Evolutionary conservation across 1,140 invertebrate genomes (phyloP), one percentile per base, ranked within the genome.

Genomic region (Cyphomyrmex costatus): DNA sequence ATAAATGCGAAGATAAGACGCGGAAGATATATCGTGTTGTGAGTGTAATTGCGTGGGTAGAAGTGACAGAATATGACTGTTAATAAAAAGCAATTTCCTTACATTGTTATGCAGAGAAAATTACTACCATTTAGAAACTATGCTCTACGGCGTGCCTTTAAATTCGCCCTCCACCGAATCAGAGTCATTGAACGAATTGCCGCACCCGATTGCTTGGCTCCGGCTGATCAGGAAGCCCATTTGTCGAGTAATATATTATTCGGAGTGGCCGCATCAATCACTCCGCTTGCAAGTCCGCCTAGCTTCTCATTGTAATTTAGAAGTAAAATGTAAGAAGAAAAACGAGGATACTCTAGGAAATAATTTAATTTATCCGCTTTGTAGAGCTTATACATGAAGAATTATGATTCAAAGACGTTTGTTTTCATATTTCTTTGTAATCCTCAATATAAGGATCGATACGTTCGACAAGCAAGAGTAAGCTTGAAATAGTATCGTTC

Each of bases 261-360:
- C 87, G 80, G 86, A 90, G 86, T 85, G 65, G 58, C 53, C 88
- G 70, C 86, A 90, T 90, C 89, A 84, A 90, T 90, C 88, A 88
- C 70, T 77, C 79, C 76, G 78, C 19, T 49, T 27, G 70, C 88
- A 88, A 88, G 68, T 74, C 61, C 61, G 36, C 51, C 27, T 8
- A 61, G 36, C 30, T 65, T 65, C 60, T 58, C 66, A 33, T 73
- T 46, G 61, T 70, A 79, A 87, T 68, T 83, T 82, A 77, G 80
- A 89, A 79, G 80, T 70, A 79, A 49, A 36, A 33, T 19, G 36
- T 65, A 74, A 83, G 65, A 68, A 61, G 27, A 74, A 42, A 63
- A 51, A n/a, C 8, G 21, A 42, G 42, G 12, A 19, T 27, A n/a
- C 21, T 14, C 5, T 27, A 46, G 10, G 36, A 77, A 46, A 77